phyloP scores from a whole-genome alignment of 2,888 invertebrate genomes.

The Hetaerina titia region DNA sequence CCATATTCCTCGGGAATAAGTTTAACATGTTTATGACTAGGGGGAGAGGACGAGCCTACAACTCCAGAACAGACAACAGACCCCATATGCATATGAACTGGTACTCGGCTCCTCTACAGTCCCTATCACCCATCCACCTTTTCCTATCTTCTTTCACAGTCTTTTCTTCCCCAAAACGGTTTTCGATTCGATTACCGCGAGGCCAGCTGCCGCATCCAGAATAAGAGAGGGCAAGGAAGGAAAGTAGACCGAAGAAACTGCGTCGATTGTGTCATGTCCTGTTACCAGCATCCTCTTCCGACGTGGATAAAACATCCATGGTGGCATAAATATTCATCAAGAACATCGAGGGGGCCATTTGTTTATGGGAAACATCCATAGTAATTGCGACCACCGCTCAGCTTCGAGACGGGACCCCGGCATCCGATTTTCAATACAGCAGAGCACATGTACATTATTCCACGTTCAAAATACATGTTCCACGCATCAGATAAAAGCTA shows the following conservation, averaged over 20 bases:
- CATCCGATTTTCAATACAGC: not conserved
- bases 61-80: not conserved
- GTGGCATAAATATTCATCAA: conserved; percentile 12
- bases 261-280: not conserved
- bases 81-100: not conserved
- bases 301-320: not conserved
- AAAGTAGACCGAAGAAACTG: not conserved
- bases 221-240: not conserved
- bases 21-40: not conserved
- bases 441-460: not conserved
- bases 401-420: not conserved
- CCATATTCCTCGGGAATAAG: too few species aligned
- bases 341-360: not conserved
- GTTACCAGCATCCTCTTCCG: not conserved
- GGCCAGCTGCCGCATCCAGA: not conserved
- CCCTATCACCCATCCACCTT: not conserved
- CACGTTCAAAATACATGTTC: not conserved
- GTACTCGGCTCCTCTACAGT: not conserved
- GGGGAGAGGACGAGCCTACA: not conserved
- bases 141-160: not conserved
- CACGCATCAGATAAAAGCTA: not conserved
- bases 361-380: not conserved
- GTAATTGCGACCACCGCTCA: conserved; percentile 14
- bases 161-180: not conserved
- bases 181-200: not conserved